Conservation (phyloP, 2,113 vertebrate genomes). For the Turnix velox region DNA sequence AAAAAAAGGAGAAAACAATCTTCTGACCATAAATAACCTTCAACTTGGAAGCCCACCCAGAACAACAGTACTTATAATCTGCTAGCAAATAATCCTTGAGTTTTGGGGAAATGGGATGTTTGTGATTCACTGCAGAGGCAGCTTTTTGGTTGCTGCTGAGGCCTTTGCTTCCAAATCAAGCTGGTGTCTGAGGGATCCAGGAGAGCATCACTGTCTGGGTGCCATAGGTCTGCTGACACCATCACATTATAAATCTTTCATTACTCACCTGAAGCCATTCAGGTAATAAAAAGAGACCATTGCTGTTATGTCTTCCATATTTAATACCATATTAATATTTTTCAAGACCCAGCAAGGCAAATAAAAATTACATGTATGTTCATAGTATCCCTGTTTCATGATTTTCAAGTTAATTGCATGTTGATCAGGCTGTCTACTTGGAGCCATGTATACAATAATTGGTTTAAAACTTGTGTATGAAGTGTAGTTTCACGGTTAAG, state of each 20-base stretch:
- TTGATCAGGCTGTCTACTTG: not conserved
- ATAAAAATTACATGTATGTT: not conserved
- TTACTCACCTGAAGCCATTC: not conserved
- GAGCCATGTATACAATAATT: not conserved
- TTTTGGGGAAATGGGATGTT: not conserved
- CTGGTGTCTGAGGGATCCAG: not conserved
- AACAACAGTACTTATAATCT: not conserved
- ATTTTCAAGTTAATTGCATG: not conserved
- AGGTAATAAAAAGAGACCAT: not conserved
- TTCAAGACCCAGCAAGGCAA: not conserved
- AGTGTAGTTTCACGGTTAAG: fast-evolving
- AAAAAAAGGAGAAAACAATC: too few relatives aligned
- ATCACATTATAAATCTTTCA: not conserved
- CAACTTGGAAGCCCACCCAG: not conserved
- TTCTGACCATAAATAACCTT: not conserved
- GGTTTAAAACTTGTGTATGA: not conserved
- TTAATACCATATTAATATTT: not conserved
- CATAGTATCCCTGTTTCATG: fast-evolving
- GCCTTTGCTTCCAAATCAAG: fast-evolving
- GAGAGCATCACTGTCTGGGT: fast-evolving
- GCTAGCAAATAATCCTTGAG: not conserved
- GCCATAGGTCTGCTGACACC: not conserved
- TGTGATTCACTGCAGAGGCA: not conserved
- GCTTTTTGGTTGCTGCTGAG: not conserved
- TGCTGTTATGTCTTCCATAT: not conserved